phyloP scores from a whole-genome alignment of 2,888 invertebrate genomes.

The Lumbricus terrestris region DNA sequence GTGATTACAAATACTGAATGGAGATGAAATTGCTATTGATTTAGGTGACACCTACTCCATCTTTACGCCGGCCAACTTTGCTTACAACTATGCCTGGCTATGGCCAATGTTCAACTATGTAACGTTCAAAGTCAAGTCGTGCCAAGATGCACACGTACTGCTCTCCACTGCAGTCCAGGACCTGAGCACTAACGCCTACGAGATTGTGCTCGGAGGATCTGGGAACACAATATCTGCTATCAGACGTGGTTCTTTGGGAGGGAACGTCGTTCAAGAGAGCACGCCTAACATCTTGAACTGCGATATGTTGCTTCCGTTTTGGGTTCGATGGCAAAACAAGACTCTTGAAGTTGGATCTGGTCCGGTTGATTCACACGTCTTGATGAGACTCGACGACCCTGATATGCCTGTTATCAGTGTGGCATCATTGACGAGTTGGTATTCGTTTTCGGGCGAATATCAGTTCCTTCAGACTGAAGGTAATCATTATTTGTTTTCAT shows the following conservation, averaged over 20 bases:
- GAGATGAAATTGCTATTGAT: not conserved
- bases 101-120: slow-evolving; percentile 8
- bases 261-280: not conserved
- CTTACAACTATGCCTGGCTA: slow-evolving; percentile 22
- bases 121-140: slow-evolving; percentile 22
- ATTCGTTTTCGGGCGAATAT: not conserved
- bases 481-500: not conserved
- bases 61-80: slow-evolving; percentile 13
- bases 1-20: not conserved
- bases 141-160: slow-evolving; percentile 22
- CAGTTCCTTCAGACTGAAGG: slow-evolving; percentile 4
- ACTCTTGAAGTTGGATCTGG: slow-evolving; percentile 21
- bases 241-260: not conserved
- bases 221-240: slow-evolving; percentile 26
- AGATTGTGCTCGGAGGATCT: slow-evolving; percentile 24
- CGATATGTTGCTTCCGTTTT: slow-evolving; percentile 20
- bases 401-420: not conserved
- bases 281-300: slow-evolving; percentile 23
- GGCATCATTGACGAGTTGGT: slow-evolving; percentile 17
- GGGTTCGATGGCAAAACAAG: slow-evolving; percentile 31
- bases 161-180: not conserved
- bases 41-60: slow-evolving; percentile 26
- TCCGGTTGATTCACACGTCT: slow-evolving; percentile 5
- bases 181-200: not conserved
- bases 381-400: not conserved